phyloP scores from a whole-genome alignment of 2,888 invertebrate species.

The Cinara cedri region DNA sequence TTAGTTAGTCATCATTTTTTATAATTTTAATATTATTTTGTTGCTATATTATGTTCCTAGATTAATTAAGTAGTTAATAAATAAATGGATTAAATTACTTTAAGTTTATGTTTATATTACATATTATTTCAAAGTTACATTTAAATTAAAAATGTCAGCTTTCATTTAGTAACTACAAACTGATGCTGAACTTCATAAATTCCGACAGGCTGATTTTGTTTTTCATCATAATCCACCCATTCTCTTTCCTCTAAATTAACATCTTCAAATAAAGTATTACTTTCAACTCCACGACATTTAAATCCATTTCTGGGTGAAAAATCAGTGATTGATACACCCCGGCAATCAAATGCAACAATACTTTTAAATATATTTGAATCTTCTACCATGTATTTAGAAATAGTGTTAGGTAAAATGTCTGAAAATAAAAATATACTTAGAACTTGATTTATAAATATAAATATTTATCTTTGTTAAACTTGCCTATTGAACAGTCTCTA shows the following conservation, averaged over 20 bases:
- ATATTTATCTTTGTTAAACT: neutral
- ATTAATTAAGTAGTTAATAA: constrained; percentile 42
- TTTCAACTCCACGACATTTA: constrained; percentile 41
- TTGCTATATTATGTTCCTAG: constrained; percentile 48
- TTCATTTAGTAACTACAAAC: constrained; percentile 42
- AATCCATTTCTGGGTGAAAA: constrained; percentile 56
- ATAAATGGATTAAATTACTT: constrained; percentile 42
- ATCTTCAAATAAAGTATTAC: constrained; percentile 45
- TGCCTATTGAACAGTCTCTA: constrained; percentile 44
- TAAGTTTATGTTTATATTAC: neutral
- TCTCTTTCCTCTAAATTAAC: constrained; percentile 51
- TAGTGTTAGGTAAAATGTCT: constrained; percentile 48
- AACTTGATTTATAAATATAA: neutral
- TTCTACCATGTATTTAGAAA: constrained; percentile 35
- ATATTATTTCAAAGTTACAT: neutral
- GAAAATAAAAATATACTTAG: constrained; percentile 6
- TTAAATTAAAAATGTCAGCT: neutral
- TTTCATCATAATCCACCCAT: constrained; percentile 56
- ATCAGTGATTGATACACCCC: constrained; percentile 40
- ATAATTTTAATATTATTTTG: constrained; percentile 9
- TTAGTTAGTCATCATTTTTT: constrained; percentile 35
- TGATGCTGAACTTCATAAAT: constrained; percentile 51
- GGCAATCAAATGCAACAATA: constrained; percentile 48
- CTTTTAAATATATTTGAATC: constrained; percentile 50
- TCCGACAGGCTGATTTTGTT: constrained; percentile 47